Evolutionary conservation across 1,140 invertebrate genomes (phyloP), one percentile per base, ranked within the genome.

Genomic region (Nasonia vitripennis): DNA sequence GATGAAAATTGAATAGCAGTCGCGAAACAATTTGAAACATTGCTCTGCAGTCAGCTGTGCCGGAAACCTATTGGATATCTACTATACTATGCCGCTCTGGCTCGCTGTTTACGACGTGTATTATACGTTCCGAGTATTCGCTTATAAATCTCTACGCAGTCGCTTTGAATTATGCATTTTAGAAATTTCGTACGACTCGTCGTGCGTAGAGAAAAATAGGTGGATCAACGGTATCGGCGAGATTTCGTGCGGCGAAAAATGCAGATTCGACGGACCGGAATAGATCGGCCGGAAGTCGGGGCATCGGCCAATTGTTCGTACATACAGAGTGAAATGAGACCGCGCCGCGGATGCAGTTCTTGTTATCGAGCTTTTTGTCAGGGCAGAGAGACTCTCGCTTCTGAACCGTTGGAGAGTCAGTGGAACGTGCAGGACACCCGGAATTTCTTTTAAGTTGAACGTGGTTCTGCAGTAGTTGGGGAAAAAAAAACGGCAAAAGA

Each of bases 261-360:
- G 68, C 27, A 71, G 23, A 71, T 71, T n/a, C 37, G 73, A 3
- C 2, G 20, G 6, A 67, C 48, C 77, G 77, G 51, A 78, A 62
- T 14, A 67, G 17, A 23, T 9, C 41, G 11, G 31, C n/a, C 77
- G 77, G 77, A 78, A 17, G 77, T 62, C 48, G 48, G 23, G 23
- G 48, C 51, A 37, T 55, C 77, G 71, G 34, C 37, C 34, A 27
- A 78, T 78, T 78, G 77, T 78, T 78, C 62, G 41, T 62, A 45
- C 41, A 45, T 45, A 45, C 9, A 7, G 41, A 78, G 48, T n/a
- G 5, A 62, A 78, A 78, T 78, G 48, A 78, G 27, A 78, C 41
- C 75, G 77, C 27, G 27, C 51, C 51, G 27, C 51, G 51, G n/a
- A 77, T 77, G 41, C 37, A n/a, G 48, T n/a, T 48, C 74, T 77